phyloP scores from a whole-genome alignment of 2,888 invertebrate species.

The Thera britannica region DNA sequence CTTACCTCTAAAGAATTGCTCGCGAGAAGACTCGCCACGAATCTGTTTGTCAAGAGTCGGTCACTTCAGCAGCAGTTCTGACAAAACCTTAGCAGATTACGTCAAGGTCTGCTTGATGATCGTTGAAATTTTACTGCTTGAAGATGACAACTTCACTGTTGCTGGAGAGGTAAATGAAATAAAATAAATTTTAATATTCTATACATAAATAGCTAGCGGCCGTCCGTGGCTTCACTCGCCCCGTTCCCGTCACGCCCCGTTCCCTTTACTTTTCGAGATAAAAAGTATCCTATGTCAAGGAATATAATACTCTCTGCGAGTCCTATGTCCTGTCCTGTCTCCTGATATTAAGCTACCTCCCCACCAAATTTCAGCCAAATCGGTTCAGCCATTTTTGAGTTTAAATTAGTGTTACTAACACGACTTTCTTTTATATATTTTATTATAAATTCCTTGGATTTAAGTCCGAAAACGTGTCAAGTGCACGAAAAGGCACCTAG shows the following conservation, averaged over 20 bases:
- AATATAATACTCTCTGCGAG: too few species aligned
- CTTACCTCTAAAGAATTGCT: constrained; percentile 35
- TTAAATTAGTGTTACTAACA: too few species aligned
- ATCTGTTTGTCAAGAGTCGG: constrained; percentile 27
- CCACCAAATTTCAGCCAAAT: too few species aligned
- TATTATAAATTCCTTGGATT: too few species aligned
- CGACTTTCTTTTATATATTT: too few species aligned
- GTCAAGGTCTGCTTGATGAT: constrained; percentile 61
- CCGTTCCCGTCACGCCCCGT: not conserved
- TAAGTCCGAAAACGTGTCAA: too few species aligned
- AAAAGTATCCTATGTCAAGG: too few species aligned
- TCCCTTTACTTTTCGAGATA: too few species aligned
- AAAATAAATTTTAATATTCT: not conserved
- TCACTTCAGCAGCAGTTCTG: constrained; percentile 9
- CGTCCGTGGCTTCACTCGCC: not conserved
- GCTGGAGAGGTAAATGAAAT: constrained; percentile 54
- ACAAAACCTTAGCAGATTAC: constrained; percentile 21
- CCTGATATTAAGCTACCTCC: too few species aligned
- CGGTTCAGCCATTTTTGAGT: too few species aligned
- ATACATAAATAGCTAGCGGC: not conserved
- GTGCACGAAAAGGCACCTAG: too few species aligned
- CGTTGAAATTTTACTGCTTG: constrained; percentile 75
- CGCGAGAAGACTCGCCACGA: constrained; percentile 33
- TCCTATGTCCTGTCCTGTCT: too few species aligned
- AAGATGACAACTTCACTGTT: constrained; percentile 79